A percentile compares a stretch with the other conserved stretches of the same genome.
Evolutionary conservation across 2,888 invertebrate genomes (phyloP).

Genomic region (Nezara viridula): DNA sequence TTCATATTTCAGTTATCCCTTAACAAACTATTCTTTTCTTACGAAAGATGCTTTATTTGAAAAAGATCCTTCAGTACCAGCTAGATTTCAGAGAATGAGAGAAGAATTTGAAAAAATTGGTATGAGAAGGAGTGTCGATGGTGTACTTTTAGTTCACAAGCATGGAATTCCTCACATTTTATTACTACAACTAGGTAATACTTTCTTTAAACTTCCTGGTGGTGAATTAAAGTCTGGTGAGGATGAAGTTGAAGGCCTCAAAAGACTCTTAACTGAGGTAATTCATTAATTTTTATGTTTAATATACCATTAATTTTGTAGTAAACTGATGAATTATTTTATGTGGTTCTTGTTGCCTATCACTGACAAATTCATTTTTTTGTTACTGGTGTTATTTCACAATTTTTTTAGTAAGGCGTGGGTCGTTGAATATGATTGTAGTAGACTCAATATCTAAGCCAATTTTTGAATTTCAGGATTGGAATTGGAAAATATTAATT

Average conservation of each 20-base stretch:
- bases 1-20: constrained; percentile 78
- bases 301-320: too few relatives aligned
- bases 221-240: constrained; percentile 96
- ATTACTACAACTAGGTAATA: constrained; percentile 95
- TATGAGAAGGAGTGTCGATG: constrained; percentile 89
- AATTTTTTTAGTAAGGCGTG: too few relatives aligned
- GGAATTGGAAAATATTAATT: too few relatives aligned
- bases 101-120: constrained; percentile 98
- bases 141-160: constrained; percentile 93
- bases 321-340: too few relatives aligned
- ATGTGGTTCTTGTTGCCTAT: too few relatives aligned
- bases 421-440: too few relatives aligned
- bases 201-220: constrained; percentile 99
- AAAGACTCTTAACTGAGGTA: constrained; percentile 88
- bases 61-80: constrained; percentile 97
- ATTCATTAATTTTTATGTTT: constrained; percentile 63
- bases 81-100: constrained; percentile 96
- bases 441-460: too few relatives aligned
- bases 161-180: constrained; percentile 99
- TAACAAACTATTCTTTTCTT: constrained; percentile 99
- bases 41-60: constrained; percentile 99
- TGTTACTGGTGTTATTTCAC: too few relatives aligned
- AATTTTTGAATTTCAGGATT: too few relatives aligned
- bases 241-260: constrained; percentile 97
- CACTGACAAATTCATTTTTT: too few relatives aligned